A percentile compares a stretch with the other conserved stretches of the same genome.
Conservation (phyloP, 2,113 vertebrate species). For the Brienomyrus brachyistius region DNA sequence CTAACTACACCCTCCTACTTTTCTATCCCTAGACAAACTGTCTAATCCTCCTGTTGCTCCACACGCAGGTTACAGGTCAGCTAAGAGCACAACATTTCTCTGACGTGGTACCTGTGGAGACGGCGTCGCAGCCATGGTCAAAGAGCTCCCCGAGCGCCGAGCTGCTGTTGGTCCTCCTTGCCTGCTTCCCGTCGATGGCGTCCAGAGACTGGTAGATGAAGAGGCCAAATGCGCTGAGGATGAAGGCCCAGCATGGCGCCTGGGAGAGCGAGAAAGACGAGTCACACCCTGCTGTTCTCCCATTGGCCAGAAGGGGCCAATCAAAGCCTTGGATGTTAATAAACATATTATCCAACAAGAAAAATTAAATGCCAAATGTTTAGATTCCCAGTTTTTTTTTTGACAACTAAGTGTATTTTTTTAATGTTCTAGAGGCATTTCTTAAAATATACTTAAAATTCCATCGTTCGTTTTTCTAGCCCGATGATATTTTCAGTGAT, state of each 20-base stretch:
- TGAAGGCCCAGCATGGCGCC: constrained; percentile 84
- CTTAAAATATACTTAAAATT: background rate
- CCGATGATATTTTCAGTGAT: background rate
- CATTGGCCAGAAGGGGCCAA: background rate
- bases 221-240: constrained; percentile 80
- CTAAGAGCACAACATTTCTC: background rate
- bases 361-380: background rate
- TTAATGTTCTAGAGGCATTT: background rate
- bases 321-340: background rate
- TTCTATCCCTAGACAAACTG: background rate
- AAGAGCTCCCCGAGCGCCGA: constrained; percentile 92
- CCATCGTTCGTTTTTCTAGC: background rate
- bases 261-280: constrained; percentile 46
- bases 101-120: constrained; percentile 81
- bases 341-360: background rate
- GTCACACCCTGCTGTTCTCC: background rate
- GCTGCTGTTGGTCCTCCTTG: constrained; percentile 87
- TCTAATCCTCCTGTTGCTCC: background rate
- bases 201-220: constrained; percentile 96
- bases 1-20: background rate
- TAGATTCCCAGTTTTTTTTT: background rate
- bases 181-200: constrained; percentile 96
- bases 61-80: background rate
- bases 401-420: background rate
- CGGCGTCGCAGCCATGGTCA: constrained; percentile 93